Conservation (phyloP, 2,797 vertebrate species). For the Spondyliosoma cantharus region DNA sequence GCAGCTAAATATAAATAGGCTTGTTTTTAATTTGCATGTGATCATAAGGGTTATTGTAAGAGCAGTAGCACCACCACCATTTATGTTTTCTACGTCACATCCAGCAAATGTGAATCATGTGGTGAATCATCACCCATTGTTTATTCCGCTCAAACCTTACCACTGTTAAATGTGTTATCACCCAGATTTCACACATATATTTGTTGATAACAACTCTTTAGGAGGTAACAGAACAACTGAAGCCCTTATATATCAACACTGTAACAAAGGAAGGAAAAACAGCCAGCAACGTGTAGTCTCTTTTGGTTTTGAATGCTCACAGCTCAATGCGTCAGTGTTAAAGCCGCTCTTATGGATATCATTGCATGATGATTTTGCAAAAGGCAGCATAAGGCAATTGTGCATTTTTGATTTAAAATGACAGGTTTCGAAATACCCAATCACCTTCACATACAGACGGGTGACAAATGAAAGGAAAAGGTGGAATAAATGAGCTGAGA, state of each 20-base stretch:
- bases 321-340: neutral
- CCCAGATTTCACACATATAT: conserved; percentile 64
- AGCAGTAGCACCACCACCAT: conserved; percentile 54
- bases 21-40: conserved; percentile 83
- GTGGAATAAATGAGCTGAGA: neutral
- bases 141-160: conserved; percentile 38
- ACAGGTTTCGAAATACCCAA: neutral
- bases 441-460: neutral
- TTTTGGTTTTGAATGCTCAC: conserved; percentile 1
- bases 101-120: conserved; percentile 60
- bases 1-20: conserved; percentile 78
- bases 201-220: conserved; percentile 69
- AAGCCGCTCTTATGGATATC: neutral
- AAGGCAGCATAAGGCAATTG: neutral
- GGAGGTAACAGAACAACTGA: conserved; percentile 49
- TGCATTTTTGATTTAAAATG: neutral
- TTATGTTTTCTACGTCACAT: conserved; percentile 67
- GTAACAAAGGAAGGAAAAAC: conserved; percentile 16
- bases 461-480: neutral
- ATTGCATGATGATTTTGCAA: neutral
- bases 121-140: conserved; percentile 65
- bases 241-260: conserved; percentile 12
- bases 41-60: conserved; percentile 77
- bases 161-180: conserved; percentile 69
- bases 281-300: neutral